A percentile compares a stretch with the other conserved stretches of the same genome.
phyloP scores from a whole-genome alignment of 2,797 vertebrate genomes.

The Anabacerthia variegaticeps region DNA sequence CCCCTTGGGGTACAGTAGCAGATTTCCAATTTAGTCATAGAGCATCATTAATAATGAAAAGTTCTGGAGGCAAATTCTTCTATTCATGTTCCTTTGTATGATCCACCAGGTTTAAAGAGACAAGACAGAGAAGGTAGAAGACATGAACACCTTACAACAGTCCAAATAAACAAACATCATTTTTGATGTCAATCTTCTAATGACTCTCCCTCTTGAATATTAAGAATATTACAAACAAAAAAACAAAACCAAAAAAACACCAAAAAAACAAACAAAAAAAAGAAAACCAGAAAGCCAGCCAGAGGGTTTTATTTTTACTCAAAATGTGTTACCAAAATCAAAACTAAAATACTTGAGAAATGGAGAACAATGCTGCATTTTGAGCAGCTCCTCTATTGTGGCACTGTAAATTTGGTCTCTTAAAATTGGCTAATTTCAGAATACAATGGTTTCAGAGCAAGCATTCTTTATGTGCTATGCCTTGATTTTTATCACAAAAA shows the following conservation, averaged over 20 bases:
- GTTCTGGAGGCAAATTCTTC: constrained; percentile 67
- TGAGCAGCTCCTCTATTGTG: background rate
- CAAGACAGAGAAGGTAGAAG: background rate
- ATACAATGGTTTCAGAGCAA: background rate
- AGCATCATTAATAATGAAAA: constrained; percentile 81
- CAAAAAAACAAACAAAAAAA: background rate
- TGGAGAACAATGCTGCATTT: background rate
- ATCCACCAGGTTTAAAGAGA: constrained; percentile 68
- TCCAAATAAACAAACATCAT: background rate
- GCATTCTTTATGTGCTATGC: background rate
- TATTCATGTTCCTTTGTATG: constrained; percentile 65
- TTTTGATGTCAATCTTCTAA: background rate
- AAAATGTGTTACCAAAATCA: background rate
- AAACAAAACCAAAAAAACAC: background rate
- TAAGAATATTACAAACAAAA: background rate
- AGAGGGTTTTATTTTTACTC: background rate
- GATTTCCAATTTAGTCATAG: constrained; percentile 80
- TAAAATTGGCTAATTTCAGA: background rate
- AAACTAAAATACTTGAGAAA: background rate
- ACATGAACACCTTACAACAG: background rate
- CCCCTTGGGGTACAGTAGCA: constrained; percentile 76
- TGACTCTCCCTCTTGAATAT: background rate
- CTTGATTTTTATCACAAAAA: background rate
- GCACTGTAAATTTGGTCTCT: background rate
- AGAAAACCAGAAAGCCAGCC: background rate